A percentile compares a stretch with the other conserved stretches of the same genome.
phyloP scores from a whole-genome alignment of 2,888 invertebrate genomes.

The Congeria kusceri region DNA sequence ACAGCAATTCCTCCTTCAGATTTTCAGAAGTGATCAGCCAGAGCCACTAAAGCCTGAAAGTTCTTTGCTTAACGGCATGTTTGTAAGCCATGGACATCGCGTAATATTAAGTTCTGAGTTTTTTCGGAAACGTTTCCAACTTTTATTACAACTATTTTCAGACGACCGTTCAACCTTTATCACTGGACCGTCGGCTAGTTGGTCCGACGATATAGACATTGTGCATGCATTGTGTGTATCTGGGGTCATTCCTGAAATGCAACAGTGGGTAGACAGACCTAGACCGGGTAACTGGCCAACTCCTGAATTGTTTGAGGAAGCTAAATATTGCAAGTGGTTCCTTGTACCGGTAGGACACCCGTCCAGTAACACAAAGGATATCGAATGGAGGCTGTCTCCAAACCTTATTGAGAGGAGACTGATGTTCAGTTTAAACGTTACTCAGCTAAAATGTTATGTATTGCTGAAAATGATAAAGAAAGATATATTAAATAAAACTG shows the following conservation, averaged over 20 bases:
- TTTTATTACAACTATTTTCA: too few species aligned
- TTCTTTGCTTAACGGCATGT: too few species aligned
- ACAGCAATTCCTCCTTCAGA: neutral
- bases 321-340: neutral
- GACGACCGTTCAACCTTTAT: too few species aligned
- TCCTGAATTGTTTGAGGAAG: neutral
- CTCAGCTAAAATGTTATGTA: neutral
- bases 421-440: conserved; percentile 9
- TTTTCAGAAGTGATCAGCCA: neutral
- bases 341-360: neutral
- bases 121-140: too few species aligned
- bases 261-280: neutral
- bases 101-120: too few species aligned
- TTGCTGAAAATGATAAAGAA: neutral
- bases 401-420: neutral
- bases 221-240: neutral
- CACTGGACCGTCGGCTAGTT: neutral
- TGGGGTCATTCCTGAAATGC: neutral
- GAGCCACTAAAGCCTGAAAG: neutral
- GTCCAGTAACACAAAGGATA: neutral
- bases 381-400: neutral
- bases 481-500: neutral
- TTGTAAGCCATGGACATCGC: too few species aligned
- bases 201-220: neutral
- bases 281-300: neutral